These are phyloP conservation scores for mouse (Mus musculus) DNA, from an alignment of 2,113 vertebrate species.

Conservation along the genomic window DNA sequence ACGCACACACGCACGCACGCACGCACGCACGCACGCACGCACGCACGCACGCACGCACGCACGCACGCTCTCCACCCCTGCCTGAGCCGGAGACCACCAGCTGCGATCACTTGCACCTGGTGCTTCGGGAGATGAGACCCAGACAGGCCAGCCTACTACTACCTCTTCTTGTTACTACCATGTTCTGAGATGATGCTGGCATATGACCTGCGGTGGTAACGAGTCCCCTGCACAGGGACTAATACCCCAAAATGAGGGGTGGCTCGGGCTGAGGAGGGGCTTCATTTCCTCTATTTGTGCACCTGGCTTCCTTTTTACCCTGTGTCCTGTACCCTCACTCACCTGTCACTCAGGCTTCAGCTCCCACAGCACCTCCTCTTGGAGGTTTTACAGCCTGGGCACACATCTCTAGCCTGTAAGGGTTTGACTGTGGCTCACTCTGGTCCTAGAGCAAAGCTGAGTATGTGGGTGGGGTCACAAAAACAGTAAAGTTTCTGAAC, in stretches of 20 bases:
- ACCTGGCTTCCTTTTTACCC: neutral
- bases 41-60: too few relatives aligned
- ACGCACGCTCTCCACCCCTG: neutral
- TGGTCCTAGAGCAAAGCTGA: neutral
- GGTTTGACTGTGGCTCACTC: neutral
- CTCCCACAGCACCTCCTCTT: neutral
- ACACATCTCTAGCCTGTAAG: neutral
- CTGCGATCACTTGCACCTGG: too few relatives aligned
- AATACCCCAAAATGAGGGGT: neutral
- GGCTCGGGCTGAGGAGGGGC: neutral
- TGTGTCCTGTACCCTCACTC: neutral
- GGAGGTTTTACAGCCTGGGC: neutral
- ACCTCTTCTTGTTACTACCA: neutral
- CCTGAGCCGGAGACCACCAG: neutral
- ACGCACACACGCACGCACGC: too few relatives aligned
- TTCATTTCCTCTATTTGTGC: neutral
- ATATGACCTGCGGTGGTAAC: neutral
- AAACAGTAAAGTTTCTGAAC: neutral
- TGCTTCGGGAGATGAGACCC: neutral
- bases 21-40: too few relatives aligned
- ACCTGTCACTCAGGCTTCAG: neutral
- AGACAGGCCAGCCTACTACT: neutral
- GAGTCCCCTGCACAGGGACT: neutral
- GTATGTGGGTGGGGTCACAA: neutral
- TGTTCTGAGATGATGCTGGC: neutral